Base-by-base conservation (phyloP, 2,888 invertebrate genomes). In the Acronicta leporina region DNA sequence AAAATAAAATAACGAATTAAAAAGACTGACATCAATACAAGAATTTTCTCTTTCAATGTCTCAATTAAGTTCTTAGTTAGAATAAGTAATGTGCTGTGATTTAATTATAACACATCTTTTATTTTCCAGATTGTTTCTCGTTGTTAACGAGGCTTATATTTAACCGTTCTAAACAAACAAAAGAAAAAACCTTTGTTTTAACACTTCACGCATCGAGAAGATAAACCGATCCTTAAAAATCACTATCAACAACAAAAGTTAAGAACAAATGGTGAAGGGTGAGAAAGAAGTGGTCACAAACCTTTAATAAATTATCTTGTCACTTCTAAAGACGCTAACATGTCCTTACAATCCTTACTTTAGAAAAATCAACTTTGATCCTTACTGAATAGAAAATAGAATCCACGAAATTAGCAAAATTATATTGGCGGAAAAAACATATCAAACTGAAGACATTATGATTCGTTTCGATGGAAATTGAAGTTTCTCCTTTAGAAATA, bases 301-400 rank as follows among this genome's bases (percentile, higher is more conserved):
- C 80, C 86, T 74, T 81, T 85, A 82, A 87, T 89, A 89, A 89
- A 88, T 88, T 87, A 88, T 85, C 79, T 87, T 85, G 81, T 88
- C 86, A 80, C 78, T 81, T 80, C 77, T 80, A 79, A 81, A 80
- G 82, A 84, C 84, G 82, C 81, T 83, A 82, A 83, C 82, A 80
- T 79, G 75, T 71, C 54, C 15, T 73, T 41, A 58, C 51, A 57
- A 58, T 43, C 59, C 40, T 20, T 42, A 55, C n/a, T 1, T 50
- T 13, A 9, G 35, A 40, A 53, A 52, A 58, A 15, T 8, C 49
- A 14, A 86, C 75, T 75, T 20, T 33, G 30, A 62, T 75, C 80
- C 68, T 55, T 84, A 76, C 44, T 2, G 6, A 42, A 2, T 15
- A 48, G 10, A 9, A 0, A 3, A 75, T 77, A 82, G 47, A 66